Percentiles rank a stretch among this genome's conserved stretches.
These are phyloP conservation scores for Gallinago stenura DNA, from an alignment of 2,797 vertebrate genomes.

Conservation along the genomic window DNA sequence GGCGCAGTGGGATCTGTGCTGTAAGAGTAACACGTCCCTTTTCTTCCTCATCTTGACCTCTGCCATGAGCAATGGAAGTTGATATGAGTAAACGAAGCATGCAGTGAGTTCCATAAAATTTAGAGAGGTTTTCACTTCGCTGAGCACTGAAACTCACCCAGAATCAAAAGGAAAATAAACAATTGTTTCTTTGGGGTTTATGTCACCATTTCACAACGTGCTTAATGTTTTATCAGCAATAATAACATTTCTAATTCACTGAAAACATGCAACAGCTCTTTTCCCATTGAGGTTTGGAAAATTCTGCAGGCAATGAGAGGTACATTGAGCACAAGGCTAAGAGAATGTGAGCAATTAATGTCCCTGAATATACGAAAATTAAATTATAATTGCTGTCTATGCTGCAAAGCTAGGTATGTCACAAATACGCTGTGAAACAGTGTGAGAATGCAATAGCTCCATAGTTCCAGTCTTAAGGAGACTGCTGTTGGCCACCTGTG, in stretches of 20 bases:
- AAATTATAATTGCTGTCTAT: background rate
- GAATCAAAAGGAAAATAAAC: conserved; percentile 12
- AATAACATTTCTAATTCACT: conserved; percentile 45
- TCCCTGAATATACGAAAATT: conserved; percentile 10
- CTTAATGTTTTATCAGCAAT: conserved; percentile 18
- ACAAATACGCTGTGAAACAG: background rate
- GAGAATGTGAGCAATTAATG: background rate
- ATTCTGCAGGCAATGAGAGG: conserved; percentile 6
- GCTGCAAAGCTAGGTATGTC: background rate
- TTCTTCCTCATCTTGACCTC: background rate
- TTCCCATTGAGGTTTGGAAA: conserved; percentile 37
- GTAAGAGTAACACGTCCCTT: background rate
- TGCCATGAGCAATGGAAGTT: background rate
- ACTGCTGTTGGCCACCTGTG: background rate
- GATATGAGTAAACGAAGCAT: background rate
- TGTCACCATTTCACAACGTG: background rate
- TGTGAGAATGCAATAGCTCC: background rate
- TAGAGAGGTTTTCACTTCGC: background rate
- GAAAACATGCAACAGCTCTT: conserved; percentile 24
- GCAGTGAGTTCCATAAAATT: background rate
- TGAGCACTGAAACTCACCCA: background rate
- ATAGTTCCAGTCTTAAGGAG: background rate
- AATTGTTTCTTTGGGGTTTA: background rate
- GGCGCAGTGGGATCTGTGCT: background rate
- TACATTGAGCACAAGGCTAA: conserved; percentile 19